Conservation (phyloP, 2,797 vertebrate genomes). For the Acestrorhynchus altus region DNA sequence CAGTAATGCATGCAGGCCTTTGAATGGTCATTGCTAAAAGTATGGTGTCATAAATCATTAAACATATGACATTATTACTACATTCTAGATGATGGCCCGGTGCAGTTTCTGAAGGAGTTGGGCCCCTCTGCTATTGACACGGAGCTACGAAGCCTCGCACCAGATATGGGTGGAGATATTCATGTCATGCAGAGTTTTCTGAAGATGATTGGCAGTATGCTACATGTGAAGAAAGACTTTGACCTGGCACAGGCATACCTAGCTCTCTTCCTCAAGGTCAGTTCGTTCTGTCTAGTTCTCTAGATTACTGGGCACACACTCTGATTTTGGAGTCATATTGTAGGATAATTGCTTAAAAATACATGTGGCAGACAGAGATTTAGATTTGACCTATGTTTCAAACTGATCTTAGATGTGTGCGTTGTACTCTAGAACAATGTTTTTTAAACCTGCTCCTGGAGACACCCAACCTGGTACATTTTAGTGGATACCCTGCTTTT, state of each 20-base stretch:
- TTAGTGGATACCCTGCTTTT: too few species aligned
- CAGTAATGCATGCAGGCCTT: background rate
- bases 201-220: constrained; percentile 85
- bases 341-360: too few species aligned
- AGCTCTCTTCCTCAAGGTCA: constrained; percentile 92
- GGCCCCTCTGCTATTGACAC: constrained; percentile 87
- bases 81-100: constrained; percentile 75
- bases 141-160: constrained; percentile 82
- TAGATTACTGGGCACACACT: too few species aligned
- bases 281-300: too few species aligned
- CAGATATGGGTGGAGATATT: constrained; percentile 84
- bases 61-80: background rate
- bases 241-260: constrained; percentile 92
- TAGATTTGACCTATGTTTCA: too few species aligned
- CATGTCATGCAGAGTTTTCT: constrained; percentile 86
- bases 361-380: too few species aligned
- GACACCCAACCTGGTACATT: too few species aligned
- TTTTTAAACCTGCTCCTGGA: too few species aligned
- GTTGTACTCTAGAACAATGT: too few species aligned
- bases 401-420: too few species aligned
- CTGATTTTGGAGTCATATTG: too few species aligned
- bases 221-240: constrained; percentile 86
- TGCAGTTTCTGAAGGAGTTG: constrained; percentile 83
- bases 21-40: background rate
- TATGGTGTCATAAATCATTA: background rate